Percentiles rank a stretch among this genome's conserved stretches.
Conservation (phyloP, 2,888 invertebrate genomes). For the Polyommatus iphigenia region DNA sequence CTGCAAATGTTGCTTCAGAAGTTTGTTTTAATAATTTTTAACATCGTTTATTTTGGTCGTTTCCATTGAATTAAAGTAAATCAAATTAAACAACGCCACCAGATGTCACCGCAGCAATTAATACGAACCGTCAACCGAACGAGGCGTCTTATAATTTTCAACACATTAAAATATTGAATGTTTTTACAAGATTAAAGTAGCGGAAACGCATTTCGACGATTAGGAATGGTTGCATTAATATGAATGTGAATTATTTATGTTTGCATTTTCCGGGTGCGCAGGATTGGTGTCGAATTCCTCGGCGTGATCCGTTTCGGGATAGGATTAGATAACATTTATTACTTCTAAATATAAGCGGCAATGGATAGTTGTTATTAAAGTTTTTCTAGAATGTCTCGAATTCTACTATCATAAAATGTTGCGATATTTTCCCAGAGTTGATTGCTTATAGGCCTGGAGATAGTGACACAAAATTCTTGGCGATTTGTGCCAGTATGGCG, state of each 20-base stretch:
- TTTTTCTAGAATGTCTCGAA: neutral
- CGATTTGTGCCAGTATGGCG: no score
- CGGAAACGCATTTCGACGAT: conserved; percentile 25
- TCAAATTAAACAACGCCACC: conserved; percentile 9
- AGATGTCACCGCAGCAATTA: conserved; percentile 17
- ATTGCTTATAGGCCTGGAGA: neutral
- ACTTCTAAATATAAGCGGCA: neutral
- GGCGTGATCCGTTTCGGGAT: conserved; percentile 22
- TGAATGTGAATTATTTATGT: conserved; percentile 21
- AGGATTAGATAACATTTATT: conserved; percentile 3
- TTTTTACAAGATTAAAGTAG: conserved; percentile 29
- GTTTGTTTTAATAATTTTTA: neutral
- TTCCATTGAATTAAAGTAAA: conserved; percentile 11
- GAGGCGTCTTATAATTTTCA: conserved; percentile 13
- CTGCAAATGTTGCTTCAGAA: neutral
- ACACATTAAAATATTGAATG: conserved; percentile 25
- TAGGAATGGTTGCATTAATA: conserved; percentile 28
- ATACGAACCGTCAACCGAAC: conserved; percentile 7
- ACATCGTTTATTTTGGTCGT: neutral
- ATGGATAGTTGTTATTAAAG: neutral
- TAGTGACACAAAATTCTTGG: no score
- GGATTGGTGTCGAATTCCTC: conserved; percentile 27
- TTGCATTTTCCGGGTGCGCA: conserved; percentile 24
- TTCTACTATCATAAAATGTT: conserved; percentile 3
- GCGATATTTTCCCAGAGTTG: conserved; percentile 6